Evolutionary conservation across 2,888 invertebrate genomes (phyloP), one percentile per base, ranked within the genome.

Genomic region (Antheraea yamamai): DNA sequence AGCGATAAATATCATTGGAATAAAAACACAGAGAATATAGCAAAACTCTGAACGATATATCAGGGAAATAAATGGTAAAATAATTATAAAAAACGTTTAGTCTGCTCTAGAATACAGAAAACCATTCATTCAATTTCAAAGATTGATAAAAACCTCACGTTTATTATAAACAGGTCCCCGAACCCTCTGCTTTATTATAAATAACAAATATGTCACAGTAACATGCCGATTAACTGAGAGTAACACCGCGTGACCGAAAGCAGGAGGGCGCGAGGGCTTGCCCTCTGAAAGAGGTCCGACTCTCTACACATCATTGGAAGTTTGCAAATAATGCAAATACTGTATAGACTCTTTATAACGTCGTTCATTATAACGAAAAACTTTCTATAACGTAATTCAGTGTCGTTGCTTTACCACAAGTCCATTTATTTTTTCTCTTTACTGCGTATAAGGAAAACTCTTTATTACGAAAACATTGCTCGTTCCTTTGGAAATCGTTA

Each of bases 201-300:
- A 39, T 52, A 47, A 76, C 77, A 78, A 84, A 83, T 82, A 80
- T 82, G 83, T 82, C 84, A 80, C 81, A 80, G 80, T 79, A 66
- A 78, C 79, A 77, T 78, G 77, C 79, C 78, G 79, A 81, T 83
- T 88, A 84, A 88, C 80, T 79, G 85, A 81, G 84, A 87, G 85
- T 78, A 84, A 86, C 83, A 80, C 80, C 76, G 81, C 86, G 86
- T 85, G 83, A 85, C 87, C 78, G 82, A 85, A 85, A 86, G 64
- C 30, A 26, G 1, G 16, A 66, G 64, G 64, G 26, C 64, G 64
- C 64, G 14, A 66, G 30, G 64, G 30, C 52, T n/a, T 76, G 66
- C 71, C 61, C 73, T 71, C 51, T 39, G 35, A 73, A 66, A 64
- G 52, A 66, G 64, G 26, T 12, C 4, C 12, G 64, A 26, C 26